These are phyloP conservation scores for Ursus arctos DNA, from an alignment of 2,113 vertebrate genomes.

Conservation along the genomic window DNA sequence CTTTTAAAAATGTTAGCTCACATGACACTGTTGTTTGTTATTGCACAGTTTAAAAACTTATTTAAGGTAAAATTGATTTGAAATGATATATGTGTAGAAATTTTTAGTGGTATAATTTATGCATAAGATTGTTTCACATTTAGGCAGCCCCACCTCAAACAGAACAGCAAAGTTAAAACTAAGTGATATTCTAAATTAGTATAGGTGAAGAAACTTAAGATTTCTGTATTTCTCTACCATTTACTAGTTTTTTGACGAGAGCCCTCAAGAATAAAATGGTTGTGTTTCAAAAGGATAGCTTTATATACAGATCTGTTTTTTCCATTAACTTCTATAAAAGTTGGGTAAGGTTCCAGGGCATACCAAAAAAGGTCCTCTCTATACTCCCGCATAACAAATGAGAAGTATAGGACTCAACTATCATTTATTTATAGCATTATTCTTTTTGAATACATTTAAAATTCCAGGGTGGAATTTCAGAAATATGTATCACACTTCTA, in stretches of 20 bases:
- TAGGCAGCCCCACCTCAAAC: background rate
- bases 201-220: background rate
- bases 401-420: background rate
- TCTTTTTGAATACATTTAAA: background rate
- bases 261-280: background rate
- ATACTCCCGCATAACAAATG: background rate
- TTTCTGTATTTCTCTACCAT: background rate
- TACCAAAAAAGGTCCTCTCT: background rate
- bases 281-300: background rate
- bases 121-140: background rate
- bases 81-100: background rate
- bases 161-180: background rate
- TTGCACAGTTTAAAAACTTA: background rate
- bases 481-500: background rate
- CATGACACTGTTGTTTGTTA: background rate
- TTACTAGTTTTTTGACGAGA: background rate
- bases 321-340: background rate
- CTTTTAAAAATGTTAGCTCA: background rate
- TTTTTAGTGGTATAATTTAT: background rate
- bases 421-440: background rate
- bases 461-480: background rate
- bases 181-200: background rate
- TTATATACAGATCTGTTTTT: background rate
- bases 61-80: background rate
- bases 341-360: background rate